Evolutionary conservation across 2,888 invertebrate species (phyloP), one percentile per base, ranked within the genome.

Genomic region (Heterodera filipjevi): DNA sequence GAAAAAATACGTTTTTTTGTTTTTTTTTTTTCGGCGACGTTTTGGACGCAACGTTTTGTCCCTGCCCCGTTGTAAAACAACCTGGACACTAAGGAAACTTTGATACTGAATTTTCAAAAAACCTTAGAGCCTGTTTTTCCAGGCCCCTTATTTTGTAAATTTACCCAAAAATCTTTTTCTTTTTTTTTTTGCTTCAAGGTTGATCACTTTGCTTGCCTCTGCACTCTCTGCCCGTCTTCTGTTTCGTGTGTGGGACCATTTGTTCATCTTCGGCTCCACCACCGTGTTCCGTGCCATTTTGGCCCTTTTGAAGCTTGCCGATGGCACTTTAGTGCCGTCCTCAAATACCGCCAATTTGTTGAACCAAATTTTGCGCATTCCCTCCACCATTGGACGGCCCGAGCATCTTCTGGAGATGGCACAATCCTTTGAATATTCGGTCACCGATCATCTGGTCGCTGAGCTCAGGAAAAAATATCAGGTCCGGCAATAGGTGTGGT

Each of bases 141-240:
- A n/a, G n/a, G n/a, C n/a, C n/a, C n/a, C n/a, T n/a, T n/a, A n/a
- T n/a, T n/a, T n/a, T n/a, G n/a, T n/a, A n/a, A n/a, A n/a, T n/a
- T n/a, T n/a, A n/a, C 49, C n/a, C n/a, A n/a, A n/a, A n/a, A n/a
- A n/a, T n/a, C n/a, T n/a, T n/a, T n/a, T n/a, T n/a, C n/a, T n/a
- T n/a, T n/a, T 8, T 16, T 19, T 14, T 14, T 49, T 14, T 49
- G 16, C 49, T 59, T 32, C 46, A 53, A 75, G 75, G 79, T 96
- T 98, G 90, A 92, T 99, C 75, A 97, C 98, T 2, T 90, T 98
- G 39, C 98, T 96, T 91, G 95, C 98, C 0, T 95, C 95, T 89
- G 96, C 97, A 74, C 95, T 98, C 3, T 95, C 96, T 88, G 95
- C 95, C 93, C 95, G 95, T 91, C 94, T 96, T 84, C 92, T 99